Evolutionary conservation across 2,113 vertebrate species (phyloP), one percentile per base, ranked within the genome.

Genomic region (Himantopus leucocephalus): DNA sequence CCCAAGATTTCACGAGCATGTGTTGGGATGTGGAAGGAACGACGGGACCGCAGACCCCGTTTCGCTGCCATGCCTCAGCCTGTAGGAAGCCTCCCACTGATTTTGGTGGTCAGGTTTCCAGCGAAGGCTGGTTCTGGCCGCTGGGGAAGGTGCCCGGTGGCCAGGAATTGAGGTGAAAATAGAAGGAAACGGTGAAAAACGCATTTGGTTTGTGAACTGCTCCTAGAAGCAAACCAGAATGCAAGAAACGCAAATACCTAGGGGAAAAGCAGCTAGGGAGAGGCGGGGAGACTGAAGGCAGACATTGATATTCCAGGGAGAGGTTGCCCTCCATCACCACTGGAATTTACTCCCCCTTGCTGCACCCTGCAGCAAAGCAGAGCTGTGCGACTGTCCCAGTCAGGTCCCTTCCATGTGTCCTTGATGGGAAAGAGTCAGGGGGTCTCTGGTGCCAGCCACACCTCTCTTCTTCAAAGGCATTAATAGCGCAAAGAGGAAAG

Each of bases 1-100:
- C 59, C 1, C 1, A 9, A 60, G 22, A 22, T 8, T 15, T 35
- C 45, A 14, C 0, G 30, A n/a, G 62, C 6, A 1, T 0, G 0
- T 4, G 3, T 0, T 16, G 43, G 66, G 62, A 72, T 29, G 29
- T 43, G 9, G 29, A 20, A 70, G 74, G 18, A 62, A 14, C 0
- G 1, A 4, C 2, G 2, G 48, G 4, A 35, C 8, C 2, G 0
- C 32, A n/a, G 43, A 24, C 10, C n/a, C 67, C 1, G 6, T 17
- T 59, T 45, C 9, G 4, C 21, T 17, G 27, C 47, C 35, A 0
- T 26, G 34, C 4, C 2, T 17, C 2, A 8, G 52, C 45, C n/a
- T 29, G 20, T 4, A 21, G 52, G 41, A 79, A 91, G 20, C 17
- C 34, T 58, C 24, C 27, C 43, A 1, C 11, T 24, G 75, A 4